Evolutionary conservation across 1,140 invertebrate genomes (phyloP).

Genomic region (Caerostris darwini): DNA sequence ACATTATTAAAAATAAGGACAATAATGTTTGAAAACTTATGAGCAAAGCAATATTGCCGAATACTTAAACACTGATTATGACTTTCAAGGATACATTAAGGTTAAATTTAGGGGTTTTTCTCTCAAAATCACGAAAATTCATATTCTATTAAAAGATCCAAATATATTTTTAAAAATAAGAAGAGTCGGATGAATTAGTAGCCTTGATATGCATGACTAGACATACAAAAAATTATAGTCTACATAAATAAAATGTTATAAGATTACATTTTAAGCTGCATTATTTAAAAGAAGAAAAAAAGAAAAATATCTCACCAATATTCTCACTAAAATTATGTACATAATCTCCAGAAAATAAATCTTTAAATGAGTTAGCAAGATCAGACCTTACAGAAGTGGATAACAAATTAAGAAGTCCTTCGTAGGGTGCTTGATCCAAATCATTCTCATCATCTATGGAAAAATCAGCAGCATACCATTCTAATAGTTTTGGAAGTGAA

Average conservation of each 20-base stretch:
- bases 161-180: too few relatives aligned
- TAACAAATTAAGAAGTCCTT: slow-evolving; percentile 65
- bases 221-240: too few relatives aligned
- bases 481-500: slow-evolving; percentile 57
- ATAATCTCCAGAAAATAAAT: slow-evolving; percentile 42
- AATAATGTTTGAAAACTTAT: too few relatives aligned
- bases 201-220: too few relatives aligned
- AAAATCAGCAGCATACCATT: slow-evolving; percentile 73
- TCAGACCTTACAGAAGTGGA: not conserved
- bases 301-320: not conserved
- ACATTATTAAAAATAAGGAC: too few relatives aligned
- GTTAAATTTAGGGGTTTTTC: too few relatives aligned
- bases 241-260: not conserved
- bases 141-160: too few relatives aligned
- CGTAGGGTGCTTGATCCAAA: slow-evolving; percentile 58
- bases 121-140: too few relatives aligned
- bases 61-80: too few relatives aligned
- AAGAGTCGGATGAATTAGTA: too few relatives aligned
- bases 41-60: too few relatives aligned
- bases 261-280: not conserved
- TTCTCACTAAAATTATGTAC: slow-evolving; percentile 53
- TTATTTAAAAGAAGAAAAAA: not conserved
- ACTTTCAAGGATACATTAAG: too few relatives aligned
- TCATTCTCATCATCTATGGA: slow-evolving; percentile 55
- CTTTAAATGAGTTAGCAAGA: slow-evolving; percentile 34